These are phyloP conservation scores for Paralichthys olivaceus DNA, from an alignment of 2,113 vertebrate genomes.

Conservation along the genomic window DNA sequence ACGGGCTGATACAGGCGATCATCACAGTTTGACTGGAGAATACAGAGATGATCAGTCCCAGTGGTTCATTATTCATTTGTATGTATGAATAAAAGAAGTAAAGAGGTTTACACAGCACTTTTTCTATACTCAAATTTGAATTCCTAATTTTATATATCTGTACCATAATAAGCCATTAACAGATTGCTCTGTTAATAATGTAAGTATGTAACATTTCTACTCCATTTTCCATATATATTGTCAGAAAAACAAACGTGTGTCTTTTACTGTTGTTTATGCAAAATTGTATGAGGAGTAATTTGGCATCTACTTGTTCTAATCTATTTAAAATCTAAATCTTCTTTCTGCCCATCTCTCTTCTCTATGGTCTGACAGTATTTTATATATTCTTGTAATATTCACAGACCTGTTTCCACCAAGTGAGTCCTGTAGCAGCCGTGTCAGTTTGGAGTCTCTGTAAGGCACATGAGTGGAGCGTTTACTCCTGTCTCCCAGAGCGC, in stretches of 20 bases:
- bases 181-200: no score
- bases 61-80: not conserved
- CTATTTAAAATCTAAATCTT: no score
- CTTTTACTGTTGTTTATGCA: not conserved
- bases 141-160: not conserved
- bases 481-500: constrained; percentile 95
- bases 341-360: not conserved
- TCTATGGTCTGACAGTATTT: not conserved
- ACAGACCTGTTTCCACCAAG: constrained; percentile 96
- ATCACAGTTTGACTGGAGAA: constrained; percentile 93
- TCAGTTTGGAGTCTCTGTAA: constrained; percentile 97
- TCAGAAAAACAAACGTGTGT: not conserved
- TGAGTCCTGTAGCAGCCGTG: constrained; percentile 95
- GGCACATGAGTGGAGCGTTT: constrained; percentile 96
- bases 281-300: not conserved
- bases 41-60: not conserved
- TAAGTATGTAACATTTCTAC: no score
- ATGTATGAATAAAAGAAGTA: not conserved
- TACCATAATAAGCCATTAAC: not conserved
- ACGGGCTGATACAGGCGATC: constrained; percentile 98
- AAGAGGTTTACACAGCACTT: not conserved
- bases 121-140: not conserved
- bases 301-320: no score
- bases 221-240: not conserved
- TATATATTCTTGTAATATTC: not conserved